Percentiles rank a stretch among this genome's conserved stretches.
Conservation (phyloP, 2,113 vertebrate genomes). For the Cavia porcellus region DNA sequence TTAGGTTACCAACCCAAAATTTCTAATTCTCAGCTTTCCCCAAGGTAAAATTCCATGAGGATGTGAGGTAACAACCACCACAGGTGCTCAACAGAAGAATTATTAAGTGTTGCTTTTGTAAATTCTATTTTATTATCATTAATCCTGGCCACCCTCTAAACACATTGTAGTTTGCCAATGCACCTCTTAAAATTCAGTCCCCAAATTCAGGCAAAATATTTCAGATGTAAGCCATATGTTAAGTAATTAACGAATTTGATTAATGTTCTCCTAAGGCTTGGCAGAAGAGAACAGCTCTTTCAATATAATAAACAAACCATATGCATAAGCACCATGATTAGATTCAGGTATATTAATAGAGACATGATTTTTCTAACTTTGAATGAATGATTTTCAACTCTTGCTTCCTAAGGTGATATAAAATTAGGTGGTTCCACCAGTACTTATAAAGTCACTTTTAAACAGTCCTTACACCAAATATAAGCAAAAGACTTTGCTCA, state of each 20-base stretch:
- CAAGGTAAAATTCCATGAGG: neutral
- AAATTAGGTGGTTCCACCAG: slow-evolving; percentile 65
- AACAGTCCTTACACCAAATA: slow-evolving; percentile 68
- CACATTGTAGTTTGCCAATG: neutral
- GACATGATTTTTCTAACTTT: slow-evolving; percentile 50
- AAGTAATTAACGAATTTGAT: slow-evolving; percentile 64
- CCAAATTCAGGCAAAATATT: slow-evolving; percentile 64
- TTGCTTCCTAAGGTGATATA: slow-evolving; percentile 72
- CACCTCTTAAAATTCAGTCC: slow-evolving; percentile 67
- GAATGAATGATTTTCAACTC: slow-evolving; percentile 75
- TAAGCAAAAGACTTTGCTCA: slow-evolving; percentile 25
- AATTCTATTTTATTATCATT: slow-evolving; percentile 19
- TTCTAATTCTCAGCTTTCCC: neutral
- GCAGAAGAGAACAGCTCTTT: slow-evolving; percentile 64
- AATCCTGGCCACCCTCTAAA: slow-evolving; percentile 48
- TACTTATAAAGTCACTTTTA: slow-evolving; percentile 65
- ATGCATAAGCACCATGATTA: slow-evolving; percentile 59
- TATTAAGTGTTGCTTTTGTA: neutral
- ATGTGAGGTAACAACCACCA: neutral
- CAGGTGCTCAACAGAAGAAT: neutral
- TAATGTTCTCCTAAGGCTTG: slow-evolving; percentile 56
- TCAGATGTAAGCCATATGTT: slow-evolving; percentile 58
- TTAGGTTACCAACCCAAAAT: neutral
- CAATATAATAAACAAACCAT: slow-evolving; percentile 62
- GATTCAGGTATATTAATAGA: slow-evolving; percentile 54